These are phyloP conservation scores for Xenentodon cancila DNA, from an alignment of 2,797 vertebrate species.

Conservation along the genomic window DNA sequence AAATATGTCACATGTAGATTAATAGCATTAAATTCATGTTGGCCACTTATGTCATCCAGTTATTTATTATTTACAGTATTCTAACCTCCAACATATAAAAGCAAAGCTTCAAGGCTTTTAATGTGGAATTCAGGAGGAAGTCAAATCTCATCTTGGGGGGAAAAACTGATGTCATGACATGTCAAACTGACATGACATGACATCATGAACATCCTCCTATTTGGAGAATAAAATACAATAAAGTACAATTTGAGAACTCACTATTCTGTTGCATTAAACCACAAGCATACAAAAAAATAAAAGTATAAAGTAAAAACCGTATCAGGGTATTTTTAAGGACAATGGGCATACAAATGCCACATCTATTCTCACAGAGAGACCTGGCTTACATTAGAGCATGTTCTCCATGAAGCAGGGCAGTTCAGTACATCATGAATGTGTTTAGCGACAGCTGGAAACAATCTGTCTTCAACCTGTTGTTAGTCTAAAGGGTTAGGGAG, in stretches of 20 bases:
- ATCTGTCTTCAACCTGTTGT: constrained; percentile 1
- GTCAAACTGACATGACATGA: too few species aligned
- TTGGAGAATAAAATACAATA: not conserved
- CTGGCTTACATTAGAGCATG: not conserved
- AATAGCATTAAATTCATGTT: too few species aligned
- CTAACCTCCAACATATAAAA: too few species aligned
- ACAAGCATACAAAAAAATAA: too few species aligned
- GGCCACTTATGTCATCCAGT: too few species aligned
- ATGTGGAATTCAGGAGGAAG: too few species aligned
- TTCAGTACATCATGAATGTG: not conserved
- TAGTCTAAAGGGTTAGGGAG: not conserved
- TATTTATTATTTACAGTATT: too few species aligned
- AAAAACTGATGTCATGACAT: not conserved
- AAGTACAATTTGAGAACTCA: not conserved
- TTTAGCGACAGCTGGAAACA: constrained; percentile 5
- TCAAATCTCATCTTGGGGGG: not conserved
- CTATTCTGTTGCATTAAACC: too few species aligned
- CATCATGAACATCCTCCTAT: too few species aligned
- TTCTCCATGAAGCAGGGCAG: not conserved
- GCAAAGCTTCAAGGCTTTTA: too few species aligned
- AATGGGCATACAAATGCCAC: not conserved
- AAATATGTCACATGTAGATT: not conserved
- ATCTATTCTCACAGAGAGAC: constrained; percentile 6
- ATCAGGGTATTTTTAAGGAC: too few species aligned
- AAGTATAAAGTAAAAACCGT: too few species aligned